Base-by-base conservation (phyloP, 2,888 invertebrate species). In the Diarsia rubi region DNA sequence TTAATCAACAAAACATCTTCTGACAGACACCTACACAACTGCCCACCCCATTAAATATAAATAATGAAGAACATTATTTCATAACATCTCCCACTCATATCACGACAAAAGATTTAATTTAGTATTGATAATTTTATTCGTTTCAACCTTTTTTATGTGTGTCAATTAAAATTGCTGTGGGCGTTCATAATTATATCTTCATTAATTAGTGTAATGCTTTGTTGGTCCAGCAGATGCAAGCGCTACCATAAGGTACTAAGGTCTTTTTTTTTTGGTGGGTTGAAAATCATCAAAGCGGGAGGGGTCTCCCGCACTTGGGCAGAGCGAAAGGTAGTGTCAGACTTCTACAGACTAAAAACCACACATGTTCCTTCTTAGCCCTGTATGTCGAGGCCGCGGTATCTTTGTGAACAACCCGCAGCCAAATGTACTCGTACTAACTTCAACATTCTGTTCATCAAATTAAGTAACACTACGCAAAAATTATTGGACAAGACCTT, bases 21-120 rank as follows among this genome's bases (percentile, higher is more conserved):
- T 67, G 67, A 64, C 81, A 75, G 52, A 69, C 82, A 49, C 81
- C 82, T 31, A 82, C 81, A 63, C 49, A 24, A 2, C 72, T 69
- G 65, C 62, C 42, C 31, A 69, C 19, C 57, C 42, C 27, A 12
- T 16, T 31, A 11, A 19, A n/a, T 14, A 49, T 44, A 37, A 65
- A 44, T 9, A 64, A 47, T 54, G 12, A 74, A 62, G 65, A 69
- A 60, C 5, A 47, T 12, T 8, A n/a, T 73, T 78, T 60, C 73
- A 59, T 57, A 69, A 82, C 19, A n/a, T 12, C 64, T 24, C 79
- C 65, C 71, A 66, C 83, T 37, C 44, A 62, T 54, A 16, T 5
- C 0, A 24, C 12, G 31, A 37, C 65, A 66, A 63, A 69, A 44
- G 47, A 42, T 79, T 66, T 62, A 73, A 73, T 73, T 47, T 52